phyloP scores from a whole-genome alignment of 2,797 vertebrate genomes.

The Siniperca scherzeri region DNA sequence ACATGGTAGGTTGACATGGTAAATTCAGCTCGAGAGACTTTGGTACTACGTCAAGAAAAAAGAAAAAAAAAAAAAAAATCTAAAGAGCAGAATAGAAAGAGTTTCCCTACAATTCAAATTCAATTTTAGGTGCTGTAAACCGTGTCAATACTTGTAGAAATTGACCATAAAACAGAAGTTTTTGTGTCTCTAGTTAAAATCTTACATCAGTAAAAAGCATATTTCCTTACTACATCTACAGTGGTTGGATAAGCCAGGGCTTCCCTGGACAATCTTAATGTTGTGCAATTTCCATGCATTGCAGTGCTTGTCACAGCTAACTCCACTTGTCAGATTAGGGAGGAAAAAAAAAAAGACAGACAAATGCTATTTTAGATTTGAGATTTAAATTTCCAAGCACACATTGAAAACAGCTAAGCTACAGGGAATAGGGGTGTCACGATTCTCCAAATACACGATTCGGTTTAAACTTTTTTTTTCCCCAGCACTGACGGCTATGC shows the following conservation, averaged over 20 bases:
- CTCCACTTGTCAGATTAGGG: background rate
- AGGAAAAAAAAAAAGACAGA: background rate
- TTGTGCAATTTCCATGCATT: background rate
- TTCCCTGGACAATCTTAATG: background rate
- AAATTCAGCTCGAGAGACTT: background rate
- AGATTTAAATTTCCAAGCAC: background rate
- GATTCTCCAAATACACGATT: too few species aligned
- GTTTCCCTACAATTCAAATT: background rate
- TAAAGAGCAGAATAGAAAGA: background rate
- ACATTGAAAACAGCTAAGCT: constrained; percentile 10
- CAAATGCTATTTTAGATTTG: background rate
- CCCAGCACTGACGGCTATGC: too few species aligned
- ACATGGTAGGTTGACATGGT: background rate
- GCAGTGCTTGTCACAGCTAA: too few species aligned
- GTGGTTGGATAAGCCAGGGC: background rate
- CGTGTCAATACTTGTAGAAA: background rate
- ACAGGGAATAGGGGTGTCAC: background rate
- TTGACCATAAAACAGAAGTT: background rate
- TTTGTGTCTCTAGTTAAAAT: background rate
- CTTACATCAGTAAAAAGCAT: too few species aligned
- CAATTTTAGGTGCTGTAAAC: background rate
- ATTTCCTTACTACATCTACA: background rate
- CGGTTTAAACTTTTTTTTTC: too few species aligned
- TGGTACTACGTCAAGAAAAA: background rate
- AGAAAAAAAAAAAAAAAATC: background rate